Base-by-base conservation (phyloP, 2,113 vertebrate species). In the Tylochromis polylepis region DNA sequence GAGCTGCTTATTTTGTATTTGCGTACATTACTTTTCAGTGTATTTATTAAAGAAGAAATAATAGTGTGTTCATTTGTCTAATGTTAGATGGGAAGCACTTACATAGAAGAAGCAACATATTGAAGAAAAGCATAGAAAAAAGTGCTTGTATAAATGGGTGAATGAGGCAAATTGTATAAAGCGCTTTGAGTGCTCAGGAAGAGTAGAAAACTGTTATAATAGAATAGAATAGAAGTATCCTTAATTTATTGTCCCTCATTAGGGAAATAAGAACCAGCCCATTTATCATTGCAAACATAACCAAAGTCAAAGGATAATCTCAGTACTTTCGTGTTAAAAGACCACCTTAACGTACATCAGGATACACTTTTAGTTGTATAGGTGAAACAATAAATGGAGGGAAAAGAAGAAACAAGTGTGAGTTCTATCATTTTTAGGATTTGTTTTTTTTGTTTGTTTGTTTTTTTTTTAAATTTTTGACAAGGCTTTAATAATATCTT, bases 121-220 rank as follows among this genome's bases (percentile, higher is more conserved):
- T 29, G 29, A 29, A 29, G 29, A 29, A 15, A 46, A 5, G 12
- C 41, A 14, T 14, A 43, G 41, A 43, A 43, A 43, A 15, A 15
- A 46, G 12, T 46, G 43, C 12, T 46, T 46, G 43, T 46, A 46
- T 15, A 46, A 46, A 46, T 6, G 12, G 60, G 11, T 22, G 60
- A 67, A 67, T 38, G 60, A 14, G 60, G 60, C 60, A 67, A 67
- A 20, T 67, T 67, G 60, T 67, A 38, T 67, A 67, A 67, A 67
- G 20, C 36, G 34, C 34, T 38, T 0, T 67, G 60, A 67, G 34
- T 22, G 1, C 34, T 65, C 60, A 65, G 38, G 34, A 65, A 20
- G 34, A 65, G 6, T 65, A 65, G 34, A 65, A 65, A 14, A 38
- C 34, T 38, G 34, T 65, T 38, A 65, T 38, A 65, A 36, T 29